A percentile compares a stretch with the other conserved stretches of the same genome.
Evolutionary conservation across 2,113 vertebrate genomes (phyloP).

Genomic region (Lophotis ruficrista): DNA sequence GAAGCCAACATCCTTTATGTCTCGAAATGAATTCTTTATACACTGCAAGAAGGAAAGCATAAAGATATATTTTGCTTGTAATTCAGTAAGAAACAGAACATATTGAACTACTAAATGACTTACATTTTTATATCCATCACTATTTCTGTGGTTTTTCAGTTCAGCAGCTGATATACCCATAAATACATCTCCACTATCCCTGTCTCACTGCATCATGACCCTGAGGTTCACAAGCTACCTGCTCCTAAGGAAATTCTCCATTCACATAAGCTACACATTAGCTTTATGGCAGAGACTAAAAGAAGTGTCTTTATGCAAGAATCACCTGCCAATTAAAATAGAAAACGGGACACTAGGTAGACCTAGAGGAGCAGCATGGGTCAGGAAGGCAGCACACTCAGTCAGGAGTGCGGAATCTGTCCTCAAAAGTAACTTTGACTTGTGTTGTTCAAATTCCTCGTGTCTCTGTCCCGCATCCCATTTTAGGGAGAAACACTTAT

Average conservation of each 20-base stretch:
- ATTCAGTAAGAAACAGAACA: not conserved
- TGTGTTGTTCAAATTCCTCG: not conserved
- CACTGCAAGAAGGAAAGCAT: constrained; percentile 70
- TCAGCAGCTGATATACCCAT: not conserved
- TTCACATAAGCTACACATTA: not conserved
- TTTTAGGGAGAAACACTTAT: not conserved
- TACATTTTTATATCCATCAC: not conserved
- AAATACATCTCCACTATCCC: not conserved
- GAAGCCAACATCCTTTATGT: constrained; percentile 88
- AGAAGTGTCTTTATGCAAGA: not conserved
- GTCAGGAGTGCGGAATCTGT: not conserved
- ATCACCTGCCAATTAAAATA: not conserved
- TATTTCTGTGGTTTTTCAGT: not conserved
- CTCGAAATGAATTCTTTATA: constrained; percentile 81
- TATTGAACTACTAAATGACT: not conserved
- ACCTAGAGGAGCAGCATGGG: not conserved
- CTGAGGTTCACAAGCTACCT: not conserved
- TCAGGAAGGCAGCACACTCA: not conserved
- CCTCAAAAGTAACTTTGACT: not conserved
- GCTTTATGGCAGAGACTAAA: not conserved
- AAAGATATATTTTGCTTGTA: not conserved
- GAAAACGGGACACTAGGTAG: not conserved
- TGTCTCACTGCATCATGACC: not conserved
- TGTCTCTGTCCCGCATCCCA: not conserved
- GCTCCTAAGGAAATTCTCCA: not conserved